A percentile compares a stretch with the other conserved stretches of the same genome.
Evolutionary conservation across 2,888 invertebrate genomes (phyloP).

Genomic region (Agrotis clavis): DNA sequence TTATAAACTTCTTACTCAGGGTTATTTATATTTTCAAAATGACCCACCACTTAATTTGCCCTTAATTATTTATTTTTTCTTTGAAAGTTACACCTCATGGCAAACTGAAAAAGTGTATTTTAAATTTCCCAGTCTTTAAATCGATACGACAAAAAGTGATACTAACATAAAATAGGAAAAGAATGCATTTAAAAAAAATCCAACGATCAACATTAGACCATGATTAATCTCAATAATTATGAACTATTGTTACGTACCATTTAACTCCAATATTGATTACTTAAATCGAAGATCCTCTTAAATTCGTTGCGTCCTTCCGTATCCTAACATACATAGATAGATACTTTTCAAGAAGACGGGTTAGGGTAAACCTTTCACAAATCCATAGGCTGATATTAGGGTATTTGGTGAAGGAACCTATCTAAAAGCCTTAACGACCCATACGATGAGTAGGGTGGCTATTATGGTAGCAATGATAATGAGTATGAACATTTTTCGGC

Average conservation of each 20-base stretch:
- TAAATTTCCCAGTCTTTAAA: background rate
- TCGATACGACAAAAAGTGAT: background rate
- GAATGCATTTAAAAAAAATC: background rate
- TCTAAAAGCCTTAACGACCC: slow-evolving; percentile 92
- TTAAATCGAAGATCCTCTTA: slow-evolving; percentile 26
- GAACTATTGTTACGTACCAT: slow-evolving; percentile 6
- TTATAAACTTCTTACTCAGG: no score
- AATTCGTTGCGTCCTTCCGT: slow-evolving; percentile 52
- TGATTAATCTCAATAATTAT: slow-evolving; percentile 17
- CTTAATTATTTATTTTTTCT: no score
- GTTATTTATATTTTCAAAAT: no score
- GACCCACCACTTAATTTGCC: no score
- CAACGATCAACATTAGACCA: background rate
- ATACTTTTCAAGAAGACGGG: slow-evolving; percentile 42
- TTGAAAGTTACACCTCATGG: no score
- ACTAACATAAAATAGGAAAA: background rate
- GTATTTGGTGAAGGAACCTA: slow-evolving; percentile 69
- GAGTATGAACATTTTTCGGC: slow-evolving; percentile 94
- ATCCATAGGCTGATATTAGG: slow-evolving; percentile 30
- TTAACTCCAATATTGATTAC: slow-evolving; percentile 12
- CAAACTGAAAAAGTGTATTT: no score
- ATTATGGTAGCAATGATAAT: slow-evolving; percentile 93
- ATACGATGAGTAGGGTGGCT: slow-evolving; percentile 93
- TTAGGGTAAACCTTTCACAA: slow-evolving; percentile 37
- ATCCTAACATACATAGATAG: slow-evolving; percentile 51